Evolutionary conservation across 1,140 invertebrate genomes (phyloP), one percentile per base, ranked within the genome.

Genomic region (Chelonus insularis): DNA sequence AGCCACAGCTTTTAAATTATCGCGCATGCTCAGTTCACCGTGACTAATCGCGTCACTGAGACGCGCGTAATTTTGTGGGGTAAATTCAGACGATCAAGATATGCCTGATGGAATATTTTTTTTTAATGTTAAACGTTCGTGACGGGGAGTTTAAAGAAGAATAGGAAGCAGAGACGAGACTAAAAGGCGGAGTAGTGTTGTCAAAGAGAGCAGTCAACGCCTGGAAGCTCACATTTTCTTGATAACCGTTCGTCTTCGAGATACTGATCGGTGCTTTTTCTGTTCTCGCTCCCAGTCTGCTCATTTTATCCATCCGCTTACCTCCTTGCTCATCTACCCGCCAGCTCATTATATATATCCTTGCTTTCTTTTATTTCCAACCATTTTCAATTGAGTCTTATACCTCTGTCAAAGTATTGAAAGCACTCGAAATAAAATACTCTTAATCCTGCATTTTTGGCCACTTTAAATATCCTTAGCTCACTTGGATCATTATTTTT

Each of bases 1-100:
- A 20, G 16, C 12, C 14, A 16, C 20, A 34, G 34, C 34, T 34
- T 52, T 64, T 60, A 71, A 74, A 74, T 74, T 73, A 73, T 74
- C 67, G 68, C 68, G 21, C 54, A 25, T 29, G 55, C 37, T 72
- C 65, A 60, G 51, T 64, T 68, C 56, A 66, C 67, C 68, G 57
- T 70, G 68, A 69, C 68, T 69, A 70, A 72, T 67, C 65, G 62
- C 58, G 37, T 47, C 59, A 20, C 45, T 29, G 47, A 32, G 39
- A 60, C 48, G 14, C 58, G 21, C 54, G 11, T 29, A 34, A 59
- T 48, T 59, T 50, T 57, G 54, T 57, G 23, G 34, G 36, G 11
- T 56, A 16, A 16, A 51, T 25, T 11, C 25, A 39, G 18, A 21
- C 32, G 32, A 51, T 36, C 14, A 51, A 52, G 18, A 60, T 45